A percentile compares a stretch with the other conserved stretches of the same genome.
phyloP scores from a whole-genome alignment of 2,797 vertebrate species.

The Octomys mimax region DNA sequence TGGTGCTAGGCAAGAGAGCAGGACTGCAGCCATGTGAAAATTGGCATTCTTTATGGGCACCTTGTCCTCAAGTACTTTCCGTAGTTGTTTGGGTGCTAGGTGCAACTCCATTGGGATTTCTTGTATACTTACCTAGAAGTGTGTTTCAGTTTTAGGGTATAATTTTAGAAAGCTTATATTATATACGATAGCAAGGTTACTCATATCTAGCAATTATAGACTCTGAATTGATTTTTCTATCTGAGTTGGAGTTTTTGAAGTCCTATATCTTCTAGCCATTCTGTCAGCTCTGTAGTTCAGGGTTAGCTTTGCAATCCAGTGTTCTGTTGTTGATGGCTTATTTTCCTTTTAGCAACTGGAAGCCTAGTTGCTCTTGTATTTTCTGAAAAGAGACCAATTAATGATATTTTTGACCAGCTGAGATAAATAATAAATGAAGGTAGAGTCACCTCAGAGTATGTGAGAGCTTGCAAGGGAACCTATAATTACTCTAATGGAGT shows the following conservation, averaged over 20 bases:
- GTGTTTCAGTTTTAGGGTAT: slow-evolving; percentile 36
- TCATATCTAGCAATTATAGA: neutral
- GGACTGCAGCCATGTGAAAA: neutral
- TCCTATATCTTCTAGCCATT: neutral
- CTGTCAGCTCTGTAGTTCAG: slow-evolving; percentile 35
- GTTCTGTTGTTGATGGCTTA: slow-evolving; percentile 8
- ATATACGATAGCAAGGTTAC: neutral
- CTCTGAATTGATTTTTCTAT: neutral
- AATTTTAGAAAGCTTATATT: neutral
- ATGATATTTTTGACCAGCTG: slow-evolving; percentile 56
- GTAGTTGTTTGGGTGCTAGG: neutral
- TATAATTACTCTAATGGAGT: slow-evolving; percentile 41
- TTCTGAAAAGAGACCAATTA: slow-evolving; percentile 79
- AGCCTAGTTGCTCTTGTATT: slow-evolving; percentile 60
- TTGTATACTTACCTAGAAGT: neutral
- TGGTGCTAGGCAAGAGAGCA: neutral
- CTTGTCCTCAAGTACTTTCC: slow-evolving; percentile 19
- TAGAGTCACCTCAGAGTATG: slow-evolving; percentile 54
- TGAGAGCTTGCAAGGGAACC: slow-evolving; percentile 59
- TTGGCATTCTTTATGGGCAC: neutral
- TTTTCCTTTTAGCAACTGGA: slow-evolving; percentile 67
- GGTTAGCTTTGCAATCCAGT: slow-evolving; percentile 59
- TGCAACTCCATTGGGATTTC: neutral
- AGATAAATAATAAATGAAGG: slow-evolving; percentile 68
- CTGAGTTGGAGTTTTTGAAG: neutral